Evolutionary conservation across 2,888 invertebrate species (phyloP).

Genomic region (Pseudococcus longispinus): DNA sequence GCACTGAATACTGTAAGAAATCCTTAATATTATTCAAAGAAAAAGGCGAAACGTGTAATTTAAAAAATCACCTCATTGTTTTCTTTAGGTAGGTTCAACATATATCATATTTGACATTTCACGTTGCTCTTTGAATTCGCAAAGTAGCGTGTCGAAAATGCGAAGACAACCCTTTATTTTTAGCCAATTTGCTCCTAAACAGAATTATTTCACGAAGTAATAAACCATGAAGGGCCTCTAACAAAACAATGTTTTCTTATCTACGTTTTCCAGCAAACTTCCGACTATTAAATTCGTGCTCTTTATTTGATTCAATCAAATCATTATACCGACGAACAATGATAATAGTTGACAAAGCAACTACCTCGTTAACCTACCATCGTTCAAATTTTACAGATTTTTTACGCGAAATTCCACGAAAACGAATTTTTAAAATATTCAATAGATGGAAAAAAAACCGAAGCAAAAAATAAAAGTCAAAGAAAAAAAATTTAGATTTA

Average conservation of each 20-base stretch:
- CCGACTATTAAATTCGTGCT: background rate
- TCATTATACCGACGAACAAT: background rate
- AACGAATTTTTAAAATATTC: background rate
- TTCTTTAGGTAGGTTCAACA: background rate
- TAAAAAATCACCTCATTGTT: background rate
- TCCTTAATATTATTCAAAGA: background rate
- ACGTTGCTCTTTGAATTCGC: background rate
- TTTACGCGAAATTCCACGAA: background rate
- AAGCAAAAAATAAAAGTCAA: background rate
- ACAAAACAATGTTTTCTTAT: background rate
- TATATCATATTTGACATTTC: background rate
- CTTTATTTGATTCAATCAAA: background rate
- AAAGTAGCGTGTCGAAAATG: background rate
- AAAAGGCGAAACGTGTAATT: background rate
- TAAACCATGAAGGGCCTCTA: background rate
- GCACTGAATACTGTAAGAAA: too few species aligned
- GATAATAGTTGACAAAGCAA: background rate
- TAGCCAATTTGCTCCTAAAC: background rate
- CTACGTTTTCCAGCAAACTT: background rate
- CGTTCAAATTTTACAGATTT: background rate
- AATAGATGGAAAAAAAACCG: background rate
- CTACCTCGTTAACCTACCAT: background rate
- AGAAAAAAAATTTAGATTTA: background rate
- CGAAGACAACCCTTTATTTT: background rate
- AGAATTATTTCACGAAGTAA: background rate